phyloP scores from a whole-genome alignment of 2,888 invertebrate genomes.

The Scaptomyza reducta region DNA sequence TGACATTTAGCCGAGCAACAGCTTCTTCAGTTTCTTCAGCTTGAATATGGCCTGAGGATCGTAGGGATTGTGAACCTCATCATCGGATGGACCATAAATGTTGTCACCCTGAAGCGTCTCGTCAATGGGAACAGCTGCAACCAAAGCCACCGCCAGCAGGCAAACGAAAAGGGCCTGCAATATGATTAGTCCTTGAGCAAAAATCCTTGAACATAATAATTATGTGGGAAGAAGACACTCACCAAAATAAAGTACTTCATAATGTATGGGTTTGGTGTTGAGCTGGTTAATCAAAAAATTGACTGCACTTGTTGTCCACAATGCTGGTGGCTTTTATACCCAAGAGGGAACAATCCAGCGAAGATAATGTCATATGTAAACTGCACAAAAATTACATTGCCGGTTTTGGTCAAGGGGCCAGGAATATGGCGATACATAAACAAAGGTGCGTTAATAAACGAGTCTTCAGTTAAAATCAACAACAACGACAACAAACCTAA shows the following conservation, averaged over 20 bases:
- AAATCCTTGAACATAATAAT: not conserved
- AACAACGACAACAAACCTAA: not conserved
- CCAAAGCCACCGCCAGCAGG: conserved; percentile 76
- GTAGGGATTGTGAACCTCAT: conserved; percentile 78
- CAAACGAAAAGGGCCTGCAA: conserved; percentile 79
- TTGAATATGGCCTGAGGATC: conserved; percentile 82
- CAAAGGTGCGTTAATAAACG: conserved; percentile 59
- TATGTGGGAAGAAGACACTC: conserved; percentile 25
- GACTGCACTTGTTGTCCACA: conserved; percentile 66
- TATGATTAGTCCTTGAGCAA: not conserved
- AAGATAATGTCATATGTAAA: conserved; percentile 74
- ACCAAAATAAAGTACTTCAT: conserved; percentile 80
- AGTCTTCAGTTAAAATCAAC: conserved; percentile 35
- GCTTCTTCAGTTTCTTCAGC: conserved; percentile 83
- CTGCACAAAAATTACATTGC: conserved; percentile 57
- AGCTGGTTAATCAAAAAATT: conserved; percentile 66
- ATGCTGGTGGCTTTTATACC: conserved; percentile 72
- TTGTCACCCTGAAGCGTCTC: conserved; percentile 78
- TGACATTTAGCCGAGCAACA: conserved; percentile 76
- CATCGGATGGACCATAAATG: conserved; percentile 71
- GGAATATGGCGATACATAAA: conserved; percentile 60
- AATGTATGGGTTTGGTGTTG: conserved; percentile 36
- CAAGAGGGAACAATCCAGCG: conserved; percentile 35
- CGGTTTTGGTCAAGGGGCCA: conserved; percentile 38
- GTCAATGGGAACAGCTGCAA: conserved; percentile 81